Base-by-base conservation (phyloP, 2,113 vertebrate genomes). In the Pseudorhombus dupliciocellatus region DNA sequence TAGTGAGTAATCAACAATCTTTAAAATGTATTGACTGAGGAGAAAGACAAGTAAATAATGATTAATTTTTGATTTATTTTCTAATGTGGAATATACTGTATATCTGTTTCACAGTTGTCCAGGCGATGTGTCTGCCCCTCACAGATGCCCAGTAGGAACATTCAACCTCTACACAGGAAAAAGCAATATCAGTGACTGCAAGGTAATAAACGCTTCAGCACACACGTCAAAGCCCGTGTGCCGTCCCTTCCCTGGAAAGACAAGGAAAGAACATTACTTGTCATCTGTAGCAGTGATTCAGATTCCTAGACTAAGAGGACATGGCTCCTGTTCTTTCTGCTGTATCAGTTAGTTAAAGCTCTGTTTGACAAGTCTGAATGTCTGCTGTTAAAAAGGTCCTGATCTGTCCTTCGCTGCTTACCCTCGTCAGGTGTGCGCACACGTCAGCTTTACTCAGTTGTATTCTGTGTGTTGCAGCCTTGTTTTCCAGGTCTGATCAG, bases 401-500 rank as follows among this genome's bases (percentile, higher is more conserved):
- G n/a, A 44, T 44, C 18, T 16, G 4, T 5, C 40, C 18, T 44
- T 44, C 18, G 11, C 20, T 21, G 22, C 9, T 3, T 50, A 20
- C 48, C n/a, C 2, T 10, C 48, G 22, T 50, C 48, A 21, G 2
- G 22, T 21, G 9, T 7, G 53, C 18, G 10, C 6, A 18, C 18
- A 44, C 40, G 14, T 44, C 4, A 44, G 18, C 34, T 37, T 42
- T 59, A 50, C 4, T 73, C 1, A 52, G 50, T 53, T 34, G 20
- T 52, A 31, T n/a, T 26, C 11, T 75, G 25, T 72, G 42, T 87
- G 30, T 72, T 70, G 10, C 54, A 97, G 96, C 86, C 86, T 31
- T 97, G 96, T 77, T 93, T 93, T 15, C 56, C 61, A 11, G 95
- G 95, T 52, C 88, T 90, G 31, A 87, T 96, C 50, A 95, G 94